These are phyloP conservation scores for Arbacia lixula DNA, from an alignment of 53 echinoderm and acorn worm species.

Conservation along the genomic window DNA sequence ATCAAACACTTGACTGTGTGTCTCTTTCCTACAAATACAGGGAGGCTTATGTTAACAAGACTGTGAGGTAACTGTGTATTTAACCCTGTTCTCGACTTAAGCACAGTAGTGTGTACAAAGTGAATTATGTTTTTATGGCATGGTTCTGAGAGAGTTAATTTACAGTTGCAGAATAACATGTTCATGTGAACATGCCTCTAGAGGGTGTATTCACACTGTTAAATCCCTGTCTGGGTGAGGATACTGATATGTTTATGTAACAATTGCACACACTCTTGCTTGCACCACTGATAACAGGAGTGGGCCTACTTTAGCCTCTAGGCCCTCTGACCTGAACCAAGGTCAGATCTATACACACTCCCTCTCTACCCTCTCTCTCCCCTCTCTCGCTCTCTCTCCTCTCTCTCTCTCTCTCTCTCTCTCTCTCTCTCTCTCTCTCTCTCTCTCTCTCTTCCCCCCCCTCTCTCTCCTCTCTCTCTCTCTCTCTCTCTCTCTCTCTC, in stretches of 20 bases:
- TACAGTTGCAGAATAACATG: not conserved
- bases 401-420: not conserved
- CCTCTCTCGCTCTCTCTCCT: not conserved
- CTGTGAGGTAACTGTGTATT: no score
- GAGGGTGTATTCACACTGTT: not conserved
- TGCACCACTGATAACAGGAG: slow-evolving; percentile 5
- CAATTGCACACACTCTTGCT: not conserved
- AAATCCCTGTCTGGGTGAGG: not conserved
- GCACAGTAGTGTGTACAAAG: no score
- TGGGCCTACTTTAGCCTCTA: not conserved
- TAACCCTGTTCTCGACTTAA: no score
- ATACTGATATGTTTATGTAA: slow-evolving; percentile 17
- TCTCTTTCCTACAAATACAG: no score
- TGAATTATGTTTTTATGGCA: no score
- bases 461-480: not conserved
- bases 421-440: not conserved
- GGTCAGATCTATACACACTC: slow-evolving; percentile 1
- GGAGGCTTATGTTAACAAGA: no score
- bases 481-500: not conserved
- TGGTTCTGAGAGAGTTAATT: no score
- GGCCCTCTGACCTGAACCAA: slow-evolving; percentile 20
- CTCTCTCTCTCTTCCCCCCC: no score
- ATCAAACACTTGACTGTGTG: no score
- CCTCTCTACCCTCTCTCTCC: not conserved
- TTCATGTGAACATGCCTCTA: not conserved